Evolutionary conservation across 92 coral and sea anemone genomes (phyloP).

Genomic region (Hydrozoanthus gracilis): DNA sequence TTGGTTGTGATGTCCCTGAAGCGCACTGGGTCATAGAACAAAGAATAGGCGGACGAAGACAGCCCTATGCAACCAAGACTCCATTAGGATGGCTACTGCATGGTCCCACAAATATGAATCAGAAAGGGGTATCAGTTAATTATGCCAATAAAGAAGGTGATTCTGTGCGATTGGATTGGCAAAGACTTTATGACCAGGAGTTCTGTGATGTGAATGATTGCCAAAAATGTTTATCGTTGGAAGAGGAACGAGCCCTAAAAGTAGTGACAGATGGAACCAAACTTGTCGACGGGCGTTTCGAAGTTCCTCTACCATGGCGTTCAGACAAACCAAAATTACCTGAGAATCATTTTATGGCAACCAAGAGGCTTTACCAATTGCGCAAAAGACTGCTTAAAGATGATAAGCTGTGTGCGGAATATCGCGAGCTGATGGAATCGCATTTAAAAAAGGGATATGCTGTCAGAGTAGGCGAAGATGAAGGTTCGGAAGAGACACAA

Average conservation of each 20-base stretch:
- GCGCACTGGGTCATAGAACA: slow-evolving; percentile 59
- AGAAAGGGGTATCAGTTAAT: background rate
- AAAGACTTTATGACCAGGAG: slow-evolving; percentile 47
- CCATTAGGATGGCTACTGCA: slow-evolving; percentile 58
- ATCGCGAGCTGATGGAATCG: slow-evolving; percentile 19
- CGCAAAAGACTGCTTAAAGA: slow-evolving; percentile 17
- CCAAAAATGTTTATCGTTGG: slow-evolving; percentile 52
- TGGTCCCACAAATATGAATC: slow-evolving; percentile 36
- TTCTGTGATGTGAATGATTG: slow-evolving; percentile 32
- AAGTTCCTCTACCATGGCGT: slow-evolving; percentile 52
- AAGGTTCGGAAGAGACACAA: too few species aligned
- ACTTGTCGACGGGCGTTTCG: slow-evolving; percentile 36
- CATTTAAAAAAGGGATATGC: slow-evolving; percentile 43
- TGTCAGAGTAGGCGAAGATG: background rate
- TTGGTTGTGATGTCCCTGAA: slow-evolving; percentile 21
- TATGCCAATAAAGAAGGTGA: background rate
- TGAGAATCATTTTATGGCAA: slow-evolving; percentile 34
- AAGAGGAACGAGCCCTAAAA: slow-evolving; percentile 55
- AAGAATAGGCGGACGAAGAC: slow-evolving; percentile 49
- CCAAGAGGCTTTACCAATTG: background rate
- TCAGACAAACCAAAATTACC: background rate
- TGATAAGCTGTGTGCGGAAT: background rate
- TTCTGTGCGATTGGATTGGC: slow-evolving; percentile 23
- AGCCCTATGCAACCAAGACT: slow-evolving; percentile 54
- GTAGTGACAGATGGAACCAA: slow-evolving; percentile 21